Base-by-base conservation (phyloP, 2,888 invertebrate genomes). In the Melanchra persicariae region DNA sequence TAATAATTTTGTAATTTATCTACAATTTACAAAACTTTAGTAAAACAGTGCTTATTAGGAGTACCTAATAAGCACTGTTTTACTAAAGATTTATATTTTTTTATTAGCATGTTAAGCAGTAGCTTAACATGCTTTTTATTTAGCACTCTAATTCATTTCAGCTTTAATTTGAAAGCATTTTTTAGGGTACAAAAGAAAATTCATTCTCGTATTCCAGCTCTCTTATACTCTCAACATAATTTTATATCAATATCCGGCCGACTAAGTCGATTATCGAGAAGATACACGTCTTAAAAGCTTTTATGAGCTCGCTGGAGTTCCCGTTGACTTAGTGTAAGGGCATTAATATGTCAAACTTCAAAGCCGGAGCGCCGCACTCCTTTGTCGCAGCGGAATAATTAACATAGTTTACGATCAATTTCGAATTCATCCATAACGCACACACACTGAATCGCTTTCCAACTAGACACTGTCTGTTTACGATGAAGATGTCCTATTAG, bases 281-380 rank as follows among this genome's bases (percentile, higher is more conserved):
- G 62, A 80, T 82, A 75, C 59, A 75, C 64, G 57, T 61, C 60
- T 77, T 80, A 68, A 77, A 79, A 84, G 77, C 82, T 74, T 84
- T 73, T 71, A 70, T 74, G 58, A 77, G 60, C 65, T 45, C 57
- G 67, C 55, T 73, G 40, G 55, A 74, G 64, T 73, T 76, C 54
- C 37, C 59, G 73, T 55, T 68, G 72, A 59, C 71, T 76, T 65
- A 75, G 62, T 70, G 30, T 62, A 69, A 72, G 68, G 61, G 67
- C 72, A 79, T 83, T 85, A 82, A 76, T 77, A 84, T 73, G 69
- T 74, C 69, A 74, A 84, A 85, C 79, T 79, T 73, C 73, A 66
- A 77, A 75, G 74, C 66, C 82, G 70, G 68, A 60, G 61, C 57
- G 68, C 62, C 66, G 68, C 71, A 68, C 69, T 81, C 75, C 81